Conservation (phyloP, 2,888 invertebrate genomes). For the Eulithis prunata region DNA sequence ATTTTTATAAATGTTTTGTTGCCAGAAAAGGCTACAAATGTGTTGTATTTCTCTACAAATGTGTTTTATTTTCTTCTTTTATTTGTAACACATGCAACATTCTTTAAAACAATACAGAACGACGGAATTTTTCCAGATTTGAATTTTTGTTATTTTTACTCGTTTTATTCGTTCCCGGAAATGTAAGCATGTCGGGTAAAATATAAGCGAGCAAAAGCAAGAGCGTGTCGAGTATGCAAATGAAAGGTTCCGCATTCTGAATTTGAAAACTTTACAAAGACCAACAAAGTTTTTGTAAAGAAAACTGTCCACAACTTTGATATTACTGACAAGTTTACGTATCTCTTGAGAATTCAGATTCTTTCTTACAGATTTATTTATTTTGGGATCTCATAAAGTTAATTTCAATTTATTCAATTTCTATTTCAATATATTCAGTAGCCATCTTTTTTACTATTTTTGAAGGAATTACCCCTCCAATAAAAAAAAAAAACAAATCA, state of each 20-base stretch:
- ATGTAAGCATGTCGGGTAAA: conserved; percentile 9
- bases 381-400: too few relatives aligned
- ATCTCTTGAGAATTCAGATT: not conserved
- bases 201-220: not conserved
- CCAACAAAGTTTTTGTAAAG: conserved; percentile 1
- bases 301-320: not conserved
- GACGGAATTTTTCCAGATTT: not conserved
- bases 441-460: too few relatives aligned
- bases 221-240: conserved; percentile 10
- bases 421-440: too few relatives aligned
- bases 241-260: conserved; percentile 8
- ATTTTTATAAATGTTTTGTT: conserved; percentile 14
- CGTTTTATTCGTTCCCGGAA: not conserved
- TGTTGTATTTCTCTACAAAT: too few relatives aligned
- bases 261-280: not conserved
- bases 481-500: too few relatives aligned
- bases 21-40: not conserved
- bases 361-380: too few relatives aligned
- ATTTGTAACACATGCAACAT: not conserved
- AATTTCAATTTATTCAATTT: too few relatives aligned
- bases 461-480: too few relatives aligned
- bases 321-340: too few relatives aligned
- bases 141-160: not conserved
- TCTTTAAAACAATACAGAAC: not conserved
- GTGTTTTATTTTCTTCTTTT: not conserved